Percentiles rank a stretch among this genome's conserved stretches.
phyloP scores from a whole-genome alignment of 2,113 vertebrate genomes.

The Trochalopteron elliotii region DNA sequence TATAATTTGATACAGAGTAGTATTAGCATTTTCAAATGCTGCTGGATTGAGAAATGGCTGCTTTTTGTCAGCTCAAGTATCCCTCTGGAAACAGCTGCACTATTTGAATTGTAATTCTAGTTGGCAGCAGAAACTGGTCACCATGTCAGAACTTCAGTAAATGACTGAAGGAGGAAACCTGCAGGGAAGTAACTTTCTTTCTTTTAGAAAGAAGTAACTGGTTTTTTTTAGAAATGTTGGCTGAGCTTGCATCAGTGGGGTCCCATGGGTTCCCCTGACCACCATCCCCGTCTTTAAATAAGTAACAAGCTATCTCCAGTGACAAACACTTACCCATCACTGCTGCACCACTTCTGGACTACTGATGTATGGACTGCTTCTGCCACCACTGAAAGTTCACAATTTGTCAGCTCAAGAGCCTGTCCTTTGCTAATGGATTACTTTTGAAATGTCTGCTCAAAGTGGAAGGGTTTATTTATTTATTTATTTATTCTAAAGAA shows the following conservation, averaged over 20 bases:
- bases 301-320: not conserved
- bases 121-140: conserved; percentile 41
- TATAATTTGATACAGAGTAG: not conserved
- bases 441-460: not conserved
- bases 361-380: not conserved
- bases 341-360: not conserved
- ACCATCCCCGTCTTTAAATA: not conserved
- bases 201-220: not conserved
- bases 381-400: not conserved
- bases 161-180: not conserved
- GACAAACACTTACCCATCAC: not conserved
- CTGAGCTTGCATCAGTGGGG: not conserved
- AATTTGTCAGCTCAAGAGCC: not conserved
- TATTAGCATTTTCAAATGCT: conserved; percentile 18
- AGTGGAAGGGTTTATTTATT: not conserved
- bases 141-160: conserved; percentile 9
- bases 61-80: conserved; percentile 19
- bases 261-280: not conserved
- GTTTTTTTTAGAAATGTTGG: not conserved
- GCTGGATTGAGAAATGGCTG: not conserved
- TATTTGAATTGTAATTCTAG: conserved; percentile 22
- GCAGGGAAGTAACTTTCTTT: not conserved
- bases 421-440: not conserved
- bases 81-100: conserved; percentile 33
- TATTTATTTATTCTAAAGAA: not conserved